These are phyloP conservation scores for Enteromius radiatus DNA, from an alignment of 2,797 vertebrate genomes.

Conservation along the genomic window DNA sequence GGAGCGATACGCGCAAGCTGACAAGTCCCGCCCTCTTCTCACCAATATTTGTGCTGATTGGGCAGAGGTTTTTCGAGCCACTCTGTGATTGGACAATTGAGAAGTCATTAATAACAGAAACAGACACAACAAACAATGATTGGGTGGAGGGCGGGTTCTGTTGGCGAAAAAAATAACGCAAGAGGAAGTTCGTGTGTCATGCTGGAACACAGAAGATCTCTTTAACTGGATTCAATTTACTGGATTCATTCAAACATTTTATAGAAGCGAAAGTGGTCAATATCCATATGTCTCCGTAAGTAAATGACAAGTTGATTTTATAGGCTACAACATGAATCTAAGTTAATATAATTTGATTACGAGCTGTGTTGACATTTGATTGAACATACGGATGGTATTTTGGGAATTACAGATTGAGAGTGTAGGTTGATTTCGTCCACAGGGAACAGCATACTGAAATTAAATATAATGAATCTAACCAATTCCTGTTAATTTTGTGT, in stretches of 20 bases:
- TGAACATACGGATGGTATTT: not conserved
- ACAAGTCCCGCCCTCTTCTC: not conserved
- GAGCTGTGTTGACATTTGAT: not conserved
- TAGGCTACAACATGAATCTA: not conserved
- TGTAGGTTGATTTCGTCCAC: not conserved
- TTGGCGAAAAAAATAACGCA: not conserved
- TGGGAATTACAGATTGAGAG: not conserved
- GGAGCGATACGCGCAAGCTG: not conserved
- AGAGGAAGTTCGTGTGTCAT: constrained; percentile 26
- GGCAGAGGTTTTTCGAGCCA: fast-evolving
- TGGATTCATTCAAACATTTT: constrained; percentile 14
- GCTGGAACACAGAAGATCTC: not conserved
- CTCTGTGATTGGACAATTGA: not conserved
- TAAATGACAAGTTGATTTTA: constrained; percentile 9
- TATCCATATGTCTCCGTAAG: constrained; percentile 52
- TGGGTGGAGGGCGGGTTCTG: not conserved
- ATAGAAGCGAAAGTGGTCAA: not conserved
- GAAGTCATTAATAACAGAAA: not conserved
- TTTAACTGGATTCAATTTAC: not conserved
- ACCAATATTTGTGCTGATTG: not conserved
- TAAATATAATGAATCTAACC: not conserved
- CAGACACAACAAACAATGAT: not conserved
- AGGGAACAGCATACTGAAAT: not conserved
- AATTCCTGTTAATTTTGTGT: not conserved
- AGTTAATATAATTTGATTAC: not conserved